Percentiles rank a stretch among this genome's conserved stretches.
phyloP scores from a whole-genome alignment of 2,888 invertebrate species.

The Linnaemya vulpina region DNA sequence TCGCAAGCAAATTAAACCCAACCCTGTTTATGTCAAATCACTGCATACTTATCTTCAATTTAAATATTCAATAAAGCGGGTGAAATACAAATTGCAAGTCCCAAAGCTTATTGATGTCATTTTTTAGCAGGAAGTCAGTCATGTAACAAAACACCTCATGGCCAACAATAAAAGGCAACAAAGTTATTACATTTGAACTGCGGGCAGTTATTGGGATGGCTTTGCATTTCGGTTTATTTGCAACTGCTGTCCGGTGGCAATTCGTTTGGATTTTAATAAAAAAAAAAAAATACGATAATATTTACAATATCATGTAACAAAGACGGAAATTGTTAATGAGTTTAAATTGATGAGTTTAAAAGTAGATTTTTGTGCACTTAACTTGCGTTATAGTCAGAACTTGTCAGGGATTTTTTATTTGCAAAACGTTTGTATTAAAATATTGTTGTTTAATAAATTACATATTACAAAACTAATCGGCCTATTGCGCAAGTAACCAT shows the following conservation, averaged over 20 bases:
- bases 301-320: conserved; percentile 52
- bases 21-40: conserved; percentile 58
- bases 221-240: conserved; percentile 27
- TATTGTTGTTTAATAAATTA: no score
- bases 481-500: no score
- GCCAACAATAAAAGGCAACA: conserved; percentile 52
- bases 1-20: conserved; percentile 48
- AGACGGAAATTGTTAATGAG: conserved; percentile 58
- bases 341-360: no score
- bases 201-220: conserved; percentile 59
- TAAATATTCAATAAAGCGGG: conserved; percentile 1
- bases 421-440: no score
- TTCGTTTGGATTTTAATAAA: background rate
- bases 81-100: conserved; percentile 36
- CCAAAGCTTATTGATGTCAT: conserved; percentile 71
- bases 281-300: background rate
- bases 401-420: background rate
- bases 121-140: conserved; percentile 67
- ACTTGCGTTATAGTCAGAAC: background rate
- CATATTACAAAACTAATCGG: no score
- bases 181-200: conserved; percentile 10
- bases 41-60: conserved; percentile 36
- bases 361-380: background rate
- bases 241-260: conserved; percentile 15
- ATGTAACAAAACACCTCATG: conserved; percentile 66